Percentiles rank a stretch among this genome's conserved stretches.
Evolutionary conservation across 2,888 invertebrate genomes (phyloP).

Genomic region (Arrhopalites spinosus): DNA sequence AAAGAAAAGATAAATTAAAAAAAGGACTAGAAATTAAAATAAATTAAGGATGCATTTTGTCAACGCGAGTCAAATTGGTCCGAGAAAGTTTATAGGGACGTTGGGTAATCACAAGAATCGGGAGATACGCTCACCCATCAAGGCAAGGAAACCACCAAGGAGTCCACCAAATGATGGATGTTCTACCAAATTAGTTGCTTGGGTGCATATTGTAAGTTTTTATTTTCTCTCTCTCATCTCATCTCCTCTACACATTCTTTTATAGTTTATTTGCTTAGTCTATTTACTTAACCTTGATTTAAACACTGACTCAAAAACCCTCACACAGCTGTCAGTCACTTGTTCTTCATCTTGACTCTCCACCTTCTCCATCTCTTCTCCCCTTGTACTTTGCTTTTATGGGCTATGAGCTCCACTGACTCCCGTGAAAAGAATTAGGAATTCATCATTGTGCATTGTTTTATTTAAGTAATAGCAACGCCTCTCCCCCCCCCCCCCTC

Average conservation of each 20-base stretch:
- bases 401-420: no score
- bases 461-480: not conserved
- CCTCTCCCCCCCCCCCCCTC: not conserved
- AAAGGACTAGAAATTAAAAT: not conserved
- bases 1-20: not conserved
- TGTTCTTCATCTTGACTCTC: not conserved
- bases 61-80: constrained; percentile 31
- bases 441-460: constrained; percentile 1
- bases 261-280: not conserved
- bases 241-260: not conserved
- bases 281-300: constrained; percentile 35
- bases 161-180: constrained; percentile 23
- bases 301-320: not conserved
- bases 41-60: constrained; percentile 25
- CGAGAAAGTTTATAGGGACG: constrained; percentile 26
- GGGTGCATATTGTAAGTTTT: constrained; percentile 29
- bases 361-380: not conserved
- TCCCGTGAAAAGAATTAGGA: not conserved
- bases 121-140: constrained; percentile 15
- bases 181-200: constrained; percentile 21
- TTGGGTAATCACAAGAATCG: constrained; percentile 23
- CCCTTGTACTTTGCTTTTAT: not conserved
- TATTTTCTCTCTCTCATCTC: not conserved
- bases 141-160: not conserved
- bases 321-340: not conserved